A percentile compares a stretch with the other conserved stretches of the same genome.
Conservation (phyloP, 2,888 invertebrate genomes). For the Macaria liturata region DNA sequence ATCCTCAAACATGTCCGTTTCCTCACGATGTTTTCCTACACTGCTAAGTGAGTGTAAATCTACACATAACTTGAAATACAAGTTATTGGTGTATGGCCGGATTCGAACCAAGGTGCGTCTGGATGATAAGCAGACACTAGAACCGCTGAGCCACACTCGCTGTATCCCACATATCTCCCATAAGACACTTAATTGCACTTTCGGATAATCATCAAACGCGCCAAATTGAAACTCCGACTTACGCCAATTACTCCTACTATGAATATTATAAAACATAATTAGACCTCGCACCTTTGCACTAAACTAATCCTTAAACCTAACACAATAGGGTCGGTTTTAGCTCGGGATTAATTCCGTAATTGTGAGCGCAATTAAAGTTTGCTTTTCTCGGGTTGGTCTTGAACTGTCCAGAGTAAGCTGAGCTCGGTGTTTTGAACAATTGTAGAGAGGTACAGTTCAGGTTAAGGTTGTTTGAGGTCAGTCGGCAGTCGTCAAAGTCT, state of each 20-base stretch:
- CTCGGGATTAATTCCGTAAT: conserved; percentile 29
- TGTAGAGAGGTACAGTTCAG: not conserved
- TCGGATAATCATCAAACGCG: conserved; percentile 8
- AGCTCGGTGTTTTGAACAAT: not conserved
- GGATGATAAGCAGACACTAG: too few relatives aligned
- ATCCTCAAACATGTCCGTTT: too few relatives aligned
- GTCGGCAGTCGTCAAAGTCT: conserved; percentile 1
- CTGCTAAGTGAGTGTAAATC: too few relatives aligned
- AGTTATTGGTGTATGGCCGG: too few relatives aligned
- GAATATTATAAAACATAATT: conserved; percentile 38
- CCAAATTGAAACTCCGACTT: conserved; percentile 29
- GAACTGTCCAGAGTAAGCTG: conserved; percentile 13
- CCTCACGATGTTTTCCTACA: too few relatives aligned
- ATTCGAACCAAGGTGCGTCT: too few relatives aligned
- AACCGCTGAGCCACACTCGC: too few relatives aligned
- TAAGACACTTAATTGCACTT: not conserved
- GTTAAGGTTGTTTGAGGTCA: conserved; percentile 11
- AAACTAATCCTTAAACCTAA: conserved; percentile 27
- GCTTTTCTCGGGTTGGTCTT: conserved; percentile 18
- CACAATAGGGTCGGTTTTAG: conserved; percentile 32
- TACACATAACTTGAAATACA: too few relatives aligned
- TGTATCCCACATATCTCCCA: too few relatives aligned
- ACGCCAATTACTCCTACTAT: conserved; percentile 35
- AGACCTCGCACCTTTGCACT: conserved; percentile 27
- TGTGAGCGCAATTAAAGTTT: conserved; percentile 25